These are phyloP conservation scores for Zeugodacus cucurbitae DNA, from an alignment of 1,140 invertebrate species.

Conservation along the genomic window DNA sequence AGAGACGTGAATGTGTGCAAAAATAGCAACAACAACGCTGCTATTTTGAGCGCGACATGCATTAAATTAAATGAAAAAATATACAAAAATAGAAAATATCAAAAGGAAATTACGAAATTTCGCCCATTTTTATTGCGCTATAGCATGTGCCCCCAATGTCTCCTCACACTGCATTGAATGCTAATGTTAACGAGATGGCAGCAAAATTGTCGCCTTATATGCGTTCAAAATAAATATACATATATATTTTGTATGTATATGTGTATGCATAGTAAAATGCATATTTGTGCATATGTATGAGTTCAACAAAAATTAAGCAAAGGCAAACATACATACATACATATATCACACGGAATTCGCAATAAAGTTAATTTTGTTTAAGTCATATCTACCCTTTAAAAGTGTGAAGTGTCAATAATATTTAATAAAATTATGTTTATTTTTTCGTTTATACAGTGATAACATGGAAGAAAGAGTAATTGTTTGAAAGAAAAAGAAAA, in stretches of 20 bases:
- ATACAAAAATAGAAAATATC: background rate
- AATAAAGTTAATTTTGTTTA: background rate
- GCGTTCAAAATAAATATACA: conserved; percentile 12
- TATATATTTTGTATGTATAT: background rate
- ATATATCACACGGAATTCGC: background rate
- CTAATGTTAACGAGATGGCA: background rate
- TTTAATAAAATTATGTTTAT: background rate
- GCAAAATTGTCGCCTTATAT: background rate
- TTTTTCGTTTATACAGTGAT: background rate
- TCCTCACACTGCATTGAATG: background rate
- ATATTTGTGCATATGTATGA: background rate
- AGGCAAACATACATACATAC: background rate
- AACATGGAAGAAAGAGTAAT: background rate
- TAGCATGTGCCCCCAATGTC: background rate
- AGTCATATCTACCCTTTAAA: background rate
- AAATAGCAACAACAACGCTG: conserved; percentile 33
- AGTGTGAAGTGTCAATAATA: background rate
- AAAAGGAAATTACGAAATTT: conserved; percentile 23
- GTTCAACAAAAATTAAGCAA: background rate
- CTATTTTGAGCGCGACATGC: background rate
- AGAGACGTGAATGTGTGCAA: background rate
- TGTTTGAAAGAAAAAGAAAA: background rate
- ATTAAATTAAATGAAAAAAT: background rate
- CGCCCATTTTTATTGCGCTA: background rate
- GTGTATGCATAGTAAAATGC: background rate